Percentiles rank a stretch among this genome's conserved stretches.
Evolutionary conservation across 2,888 invertebrate genomes (phyloP).

Genomic region (Eubasilissa splendida): DNA sequence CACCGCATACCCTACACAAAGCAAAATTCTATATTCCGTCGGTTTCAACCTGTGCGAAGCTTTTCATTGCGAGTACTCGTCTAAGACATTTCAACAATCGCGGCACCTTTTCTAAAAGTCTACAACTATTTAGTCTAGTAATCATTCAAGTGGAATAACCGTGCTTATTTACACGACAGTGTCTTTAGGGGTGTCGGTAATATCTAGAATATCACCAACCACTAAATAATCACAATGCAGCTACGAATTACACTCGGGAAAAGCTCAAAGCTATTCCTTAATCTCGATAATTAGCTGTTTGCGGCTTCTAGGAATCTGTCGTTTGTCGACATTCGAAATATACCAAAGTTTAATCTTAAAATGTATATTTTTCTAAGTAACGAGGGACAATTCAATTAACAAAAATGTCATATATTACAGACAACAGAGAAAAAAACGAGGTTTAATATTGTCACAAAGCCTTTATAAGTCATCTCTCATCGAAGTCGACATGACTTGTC

Average conservation of each 20-base stretch:
- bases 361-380: conserved; percentile 18
- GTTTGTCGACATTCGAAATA: too few relatives aligned
- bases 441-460: conserved; percentile 33
- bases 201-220: conserved; percentile 1
- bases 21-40: conserved; percentile 15
- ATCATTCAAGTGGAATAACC: conserved; percentile 24
- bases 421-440: conserved; percentile 17
- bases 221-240: conserved; percentile 1
- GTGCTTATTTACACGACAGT: conserved; percentile 27
- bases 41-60: conserved; percentile 15
- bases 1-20: conserved; percentile 27
- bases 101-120: conserved; percentile 10
- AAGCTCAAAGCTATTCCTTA: conserved; percentile 18
- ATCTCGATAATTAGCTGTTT: conserved; percentile 4
- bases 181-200: background rate
- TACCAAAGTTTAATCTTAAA: too few relatives aligned
- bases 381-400: background rate
- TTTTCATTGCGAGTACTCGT: background rate
- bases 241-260: conserved; percentile 11
- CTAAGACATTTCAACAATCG: conserved; percentile 4
- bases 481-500: background rate
- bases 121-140: conserved; percentile 15
- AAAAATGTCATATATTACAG: conserved; percentile 20
- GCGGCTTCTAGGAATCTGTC: conserved; percentile 15
- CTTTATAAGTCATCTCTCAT: conserved; percentile 11